A percentile compares a stretch with the other conserved stretches of the same genome.
Conservation (phyloP, 2,888 invertebrate species). For the Lithophane ornitopus region DNA sequence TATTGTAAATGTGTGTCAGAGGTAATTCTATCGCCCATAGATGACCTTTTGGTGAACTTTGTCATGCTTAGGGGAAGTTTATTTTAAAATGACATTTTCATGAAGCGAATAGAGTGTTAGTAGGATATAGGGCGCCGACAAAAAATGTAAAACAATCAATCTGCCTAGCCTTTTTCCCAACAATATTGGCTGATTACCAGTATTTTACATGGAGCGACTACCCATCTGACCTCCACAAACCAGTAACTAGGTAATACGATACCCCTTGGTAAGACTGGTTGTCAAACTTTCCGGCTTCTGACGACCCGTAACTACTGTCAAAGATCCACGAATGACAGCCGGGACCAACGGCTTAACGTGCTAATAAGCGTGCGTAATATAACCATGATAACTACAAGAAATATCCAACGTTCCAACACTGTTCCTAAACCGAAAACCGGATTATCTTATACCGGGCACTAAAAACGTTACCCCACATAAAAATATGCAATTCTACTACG, state of each 20-base stretch:
- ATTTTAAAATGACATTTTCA: not conserved
- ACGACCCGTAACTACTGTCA: too few relatives aligned
- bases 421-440: constrained; percentile 6
- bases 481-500: constrained; percentile 47
- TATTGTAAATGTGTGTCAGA: not conserved
- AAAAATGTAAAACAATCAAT: not conserved
- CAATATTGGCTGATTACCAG: too few relatives aligned
- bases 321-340: too few relatives aligned
- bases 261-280: too few relatives aligned
- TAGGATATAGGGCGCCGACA: too few relatives aligned
- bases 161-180: too few relatives aligned
- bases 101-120: not conserved
- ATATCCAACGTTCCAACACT: not conserved
- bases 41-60: not conserved
- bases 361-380: too few relatives aligned
- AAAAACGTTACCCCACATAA: constrained; percentile 26
- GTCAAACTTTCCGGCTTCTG: too few relatives aligned
- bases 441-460: constrained; percentile 25
- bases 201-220: too few relatives aligned
- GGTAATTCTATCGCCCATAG: not conserved
- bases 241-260: too few relatives aligned
- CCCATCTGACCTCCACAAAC: too few relatives aligned
- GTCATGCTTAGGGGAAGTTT: not conserved
- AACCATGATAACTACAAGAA: not conserved
- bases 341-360: too few relatives aligned